phyloP scores from a whole-genome alignment of 1,140 invertebrate species.

The Holotrichia oblita region DNA sequence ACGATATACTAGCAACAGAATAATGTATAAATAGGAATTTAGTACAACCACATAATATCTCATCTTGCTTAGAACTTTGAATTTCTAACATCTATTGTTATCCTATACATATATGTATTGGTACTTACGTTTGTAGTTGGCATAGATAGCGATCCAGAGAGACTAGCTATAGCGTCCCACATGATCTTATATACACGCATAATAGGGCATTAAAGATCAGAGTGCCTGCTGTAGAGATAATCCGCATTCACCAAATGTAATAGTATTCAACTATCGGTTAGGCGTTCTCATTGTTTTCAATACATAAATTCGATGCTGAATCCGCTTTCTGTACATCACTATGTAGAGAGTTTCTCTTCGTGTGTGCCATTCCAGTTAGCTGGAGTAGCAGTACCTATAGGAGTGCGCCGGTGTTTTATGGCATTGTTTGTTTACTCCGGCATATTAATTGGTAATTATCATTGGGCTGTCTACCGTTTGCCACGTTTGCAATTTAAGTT shows the following conservation, averaged over 20 bases:
- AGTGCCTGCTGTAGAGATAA: conserved; percentile 39
- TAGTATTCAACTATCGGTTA: conserved; percentile 51
- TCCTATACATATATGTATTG: too few relatives aligned
- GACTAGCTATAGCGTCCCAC: not conserved
- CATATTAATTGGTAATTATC: conserved; percentile 54
- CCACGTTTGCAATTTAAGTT: conserved; percentile 35
- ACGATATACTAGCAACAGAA: too few relatives aligned
- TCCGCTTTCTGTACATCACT: conserved; percentile 48
- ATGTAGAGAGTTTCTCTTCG: conserved; percentile 6
- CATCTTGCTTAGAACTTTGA: too few relatives aligned
- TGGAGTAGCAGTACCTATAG: not conserved
- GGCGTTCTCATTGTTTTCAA: conserved; percentile 54
- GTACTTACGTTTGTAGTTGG: too few relatives aligned
- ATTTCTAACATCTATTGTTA: too few relatives aligned
- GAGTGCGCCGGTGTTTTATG: conserved; percentile 50
- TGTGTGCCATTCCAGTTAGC: not conserved
- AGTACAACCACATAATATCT: too few relatives aligned
- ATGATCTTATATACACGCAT: conserved; percentile 21
- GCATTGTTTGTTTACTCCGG: conserved; percentile 49
- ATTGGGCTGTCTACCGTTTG: conserved; percentile 36
- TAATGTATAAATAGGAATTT: too few relatives aligned
- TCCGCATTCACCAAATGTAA: conserved; percentile 48
- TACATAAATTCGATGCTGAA: conserved; percentile 53
- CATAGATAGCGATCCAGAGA: too few relatives aligned
- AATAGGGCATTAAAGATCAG: conserved; percentile 13